Evolutionary conservation across 1,140 invertebrate species (phyloP), one percentile per base, ranked within the genome.

Genomic region (Pectinophora gossypiella): DNA sequence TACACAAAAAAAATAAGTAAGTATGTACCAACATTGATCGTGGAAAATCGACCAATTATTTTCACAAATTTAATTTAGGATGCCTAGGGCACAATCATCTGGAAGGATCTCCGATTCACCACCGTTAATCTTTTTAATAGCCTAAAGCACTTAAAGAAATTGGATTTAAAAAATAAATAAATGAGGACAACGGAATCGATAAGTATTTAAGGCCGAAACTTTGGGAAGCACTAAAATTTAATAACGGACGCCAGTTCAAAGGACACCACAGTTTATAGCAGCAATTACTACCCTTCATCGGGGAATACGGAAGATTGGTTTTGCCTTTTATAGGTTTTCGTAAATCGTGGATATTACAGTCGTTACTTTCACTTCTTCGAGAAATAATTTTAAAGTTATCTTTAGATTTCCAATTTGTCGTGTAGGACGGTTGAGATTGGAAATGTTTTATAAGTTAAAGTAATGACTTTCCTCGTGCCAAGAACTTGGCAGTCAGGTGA

Each of bases 241-340:
- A 85, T 79, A 78, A 68, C 67, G 64, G 59, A 50, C 68, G 68
- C 62, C 52, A 68, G 64, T 68, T 72, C 59, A 57, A 61, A 69
- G 64, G 72, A 75, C 72, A 82, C 72, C 76, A 70, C 69, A 76
- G 46, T 81, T 85, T 85, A 85, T 78, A 52, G 64, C 52, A 43
- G 71, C 81, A 85, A 85, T 84, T 80, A 81, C 78, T 68, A 72
- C 68, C 78, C 78, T 77, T 79, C 76, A 78, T 76, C 72, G 72
- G 67, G 71, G 81, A 77, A 75, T 72, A 69, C 57, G 68, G 63
- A 56, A 72, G 70, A 85, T 79, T 82, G 75, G 68, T 76, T 80
- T 66, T 56, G 62, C 56, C 62, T 70, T 81, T 82, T 82, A 82
- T 79, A 69, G 60, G 66, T 62, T 67, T 75, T 66, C 53, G 56